Base-by-base conservation (phyloP, 1,140 invertebrate species). In the Leptestheria dahalacensis region DNA sequence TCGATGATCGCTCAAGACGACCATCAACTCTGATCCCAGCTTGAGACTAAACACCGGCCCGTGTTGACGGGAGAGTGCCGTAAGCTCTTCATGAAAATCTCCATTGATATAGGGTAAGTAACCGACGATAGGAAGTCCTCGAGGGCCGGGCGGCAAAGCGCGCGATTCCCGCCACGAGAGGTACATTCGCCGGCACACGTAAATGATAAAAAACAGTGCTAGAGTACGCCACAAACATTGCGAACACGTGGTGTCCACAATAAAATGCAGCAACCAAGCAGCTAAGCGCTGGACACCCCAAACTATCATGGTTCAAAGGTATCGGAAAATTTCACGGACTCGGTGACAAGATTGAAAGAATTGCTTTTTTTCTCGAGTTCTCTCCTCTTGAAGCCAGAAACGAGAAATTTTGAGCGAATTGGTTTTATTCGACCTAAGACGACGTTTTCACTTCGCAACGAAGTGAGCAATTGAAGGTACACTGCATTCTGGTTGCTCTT, bases 1-100 rank as follows among this genome's bases (percentile, higher is more conserved):
- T 65, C 82, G 80, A 68, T 88, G 84, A 73, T 93, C 89, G 71
- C 83, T 88, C 60, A 93, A 73, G 6, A 93, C 85, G 15, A 93
- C 83, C 10, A 87, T 81, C 3, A 89, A 73, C 65, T 91, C 83
- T 61, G 79, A 83, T 24, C 90, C 90, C 1, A 92, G 75, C 21
- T 78, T 74, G 0, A 85, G 78, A n/a, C 86, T 86, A 72, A 91
- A 90, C 52, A 91, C 77, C 0, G 81, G 74, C 0, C 89, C 90
- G 68, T 88, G 91, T 60, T 79, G 80, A 57, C 81, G 77, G 12
- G 84, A 79, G 63, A 92, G 71, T 60, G 85, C 77, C 63, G 80
- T 75, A 71, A 86, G 87, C 12, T 81, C 78, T n/a, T 86, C 77
- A 72, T 92, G 88, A 28, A 84, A 77, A 64, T 84, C 79, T 33